These are phyloP conservation scores for Botrylloides violaceus DNA, from an alignment of 23 tunicate species.

Conservation along the genomic window DNA sequence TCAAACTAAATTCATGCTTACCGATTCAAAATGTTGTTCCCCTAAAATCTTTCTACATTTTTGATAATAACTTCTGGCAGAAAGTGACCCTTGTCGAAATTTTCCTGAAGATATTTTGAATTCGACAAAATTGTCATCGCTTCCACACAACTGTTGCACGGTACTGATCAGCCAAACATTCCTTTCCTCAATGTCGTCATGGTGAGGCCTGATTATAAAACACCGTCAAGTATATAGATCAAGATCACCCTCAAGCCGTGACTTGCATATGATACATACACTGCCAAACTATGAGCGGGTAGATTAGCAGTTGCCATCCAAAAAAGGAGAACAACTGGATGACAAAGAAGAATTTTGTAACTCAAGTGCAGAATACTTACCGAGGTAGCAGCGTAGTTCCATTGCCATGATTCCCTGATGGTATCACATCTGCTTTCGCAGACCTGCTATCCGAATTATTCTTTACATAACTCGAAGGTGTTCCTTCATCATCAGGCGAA, in stretches of 20 bases:
- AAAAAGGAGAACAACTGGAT: no score
- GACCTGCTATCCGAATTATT: no score
- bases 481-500: background rate
- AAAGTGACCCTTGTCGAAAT: constrained; percentile 9
- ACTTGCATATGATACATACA: no score
- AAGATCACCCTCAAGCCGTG: no score
- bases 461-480: background rate
- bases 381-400: background rate
- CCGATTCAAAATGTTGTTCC: constrained; percentile 7
- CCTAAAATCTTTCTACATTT: constrained; percentile 4
- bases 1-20: no score
- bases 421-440: no score
- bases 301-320: no score
- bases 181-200: constrained; percentile 6
- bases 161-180: constrained; percentile 20
- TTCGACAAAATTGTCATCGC: constrained; percentile 9
- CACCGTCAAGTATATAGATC: no score
- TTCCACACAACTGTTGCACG: constrained; percentile 13
- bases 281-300: no score
- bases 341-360: no score
- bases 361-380: no score
- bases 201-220: constrained; percentile 18
- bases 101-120: constrained; percentile 13
- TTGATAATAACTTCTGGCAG: constrained; percentile 1
- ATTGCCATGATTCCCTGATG: background rate